phyloP scores from a whole-genome alignment of 1,140 invertebrate genomes.

The Drosophila lacertosa region DNA sequence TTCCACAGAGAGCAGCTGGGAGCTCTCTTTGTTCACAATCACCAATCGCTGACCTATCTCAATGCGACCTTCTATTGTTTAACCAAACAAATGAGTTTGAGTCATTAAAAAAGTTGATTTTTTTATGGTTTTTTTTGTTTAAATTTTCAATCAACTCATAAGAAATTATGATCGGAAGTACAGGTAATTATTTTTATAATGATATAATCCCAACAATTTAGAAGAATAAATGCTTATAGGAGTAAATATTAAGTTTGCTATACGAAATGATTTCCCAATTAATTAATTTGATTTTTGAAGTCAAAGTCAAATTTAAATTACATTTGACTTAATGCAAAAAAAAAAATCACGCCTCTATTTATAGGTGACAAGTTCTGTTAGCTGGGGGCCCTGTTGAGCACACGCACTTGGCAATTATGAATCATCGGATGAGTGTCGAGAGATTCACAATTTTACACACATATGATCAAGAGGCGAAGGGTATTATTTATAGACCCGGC shows the following conservation, averaged over 20 bases:
- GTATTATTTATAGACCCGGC: slow-evolving; percentile 41
- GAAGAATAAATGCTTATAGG: too few relatives aligned
- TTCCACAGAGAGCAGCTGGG: too few relatives aligned
- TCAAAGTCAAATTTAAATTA: too few relatives aligned
- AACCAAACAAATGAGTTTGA: neutral
- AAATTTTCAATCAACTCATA: too few relatives aligned
- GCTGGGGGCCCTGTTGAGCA: too few relatives aligned
- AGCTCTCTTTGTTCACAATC: neutral
- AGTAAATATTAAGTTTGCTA: too few relatives aligned
- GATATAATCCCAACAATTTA: neutral
- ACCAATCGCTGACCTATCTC: slow-evolving; percentile 22
- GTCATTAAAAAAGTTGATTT: neutral
- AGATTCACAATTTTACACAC: neutral
- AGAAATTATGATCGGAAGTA: too few relatives aligned
- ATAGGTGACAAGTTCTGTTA: neutral
- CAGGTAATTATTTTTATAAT: neutral
- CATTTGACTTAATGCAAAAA: neutral
- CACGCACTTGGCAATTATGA: slow-evolving; percentile 37
- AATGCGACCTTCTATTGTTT: neutral
- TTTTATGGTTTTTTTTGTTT: neutral
- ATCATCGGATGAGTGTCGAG: slow-evolving; percentile 26
- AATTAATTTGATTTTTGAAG: too few relatives aligned
- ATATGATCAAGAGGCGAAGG: neutral
- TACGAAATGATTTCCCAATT: too few relatives aligned
- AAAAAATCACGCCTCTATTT: slow-evolving; percentile 15